Evolutionary conservation across 2,113 vertebrate genomes (phyloP), one percentile per base, ranked within the genome.

Genomic region (Oreocharis arfaki): DNA sequence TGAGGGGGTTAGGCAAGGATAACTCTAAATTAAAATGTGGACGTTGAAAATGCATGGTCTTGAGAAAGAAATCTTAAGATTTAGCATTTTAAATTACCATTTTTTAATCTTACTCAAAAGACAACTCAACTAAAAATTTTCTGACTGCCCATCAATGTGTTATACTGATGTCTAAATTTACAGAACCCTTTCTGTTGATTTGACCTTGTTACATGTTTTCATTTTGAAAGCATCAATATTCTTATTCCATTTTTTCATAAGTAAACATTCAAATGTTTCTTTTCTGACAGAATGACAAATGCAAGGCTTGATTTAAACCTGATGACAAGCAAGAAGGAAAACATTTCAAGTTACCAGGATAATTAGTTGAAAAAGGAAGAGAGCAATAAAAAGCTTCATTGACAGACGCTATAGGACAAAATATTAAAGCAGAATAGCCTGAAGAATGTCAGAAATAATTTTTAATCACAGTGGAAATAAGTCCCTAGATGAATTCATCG

Each of bases 281-380:
- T 85, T 90, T 76, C 82, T 60, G 52, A 84, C 41, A 90, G 59
- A 93, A 95, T 60, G 47, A 74, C 28, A 77, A 93, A 91, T 44
- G 26, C 32, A 44, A 77, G n/a, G 32, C 59, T 95, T 93, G 71
- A 90, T 86, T 93, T 86, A 95, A 93, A 82, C 21, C 39, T 84
- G 47, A 63, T 68, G 47, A 90, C 75, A 89, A 84, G 35, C 47
- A 81, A 91, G 68, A 87, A 82, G 47, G 32, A 95, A 92, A 93
- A 86, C 11, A 93, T 61, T 84, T 89, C 80, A 94, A 76, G 46
- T 80, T 89, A 73, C 41, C 18, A 42, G 42, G 28, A 68, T 52
- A 94, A 93, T 90, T 80, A 90, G 37, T 28, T 67, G 42, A 63
- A 59, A 93, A 94, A n/a, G 5, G 16, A 92, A 56, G 10, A 65